Evolutionary conservation across 1,140 invertebrate species (phyloP), one percentile per base, ranked within the genome.

Genomic region (Frieseomelitta varia): DNA sequence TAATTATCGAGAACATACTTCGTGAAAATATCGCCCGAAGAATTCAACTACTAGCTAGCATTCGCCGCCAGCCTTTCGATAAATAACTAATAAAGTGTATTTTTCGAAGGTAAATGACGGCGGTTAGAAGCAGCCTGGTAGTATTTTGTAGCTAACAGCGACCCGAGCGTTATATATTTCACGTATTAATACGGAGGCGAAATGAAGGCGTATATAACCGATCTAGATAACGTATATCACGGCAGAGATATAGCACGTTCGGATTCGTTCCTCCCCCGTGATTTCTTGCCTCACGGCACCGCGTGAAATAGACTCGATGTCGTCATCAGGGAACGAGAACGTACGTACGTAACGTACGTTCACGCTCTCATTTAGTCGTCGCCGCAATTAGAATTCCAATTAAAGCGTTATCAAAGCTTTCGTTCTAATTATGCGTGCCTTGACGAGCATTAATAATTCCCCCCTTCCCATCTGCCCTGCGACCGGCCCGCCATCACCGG

Each of bases 371-470:
- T 90, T 89, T 85, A 75, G 79, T 67, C 76, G 76, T 71, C 77
- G 39, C 63, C 80, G 85, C 88, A 90, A 90, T 89, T 85, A 89
- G 82, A 47, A 83, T 79, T 87, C 88, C 88, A 90, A 89, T 89
- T 87, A 89, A 87, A 87, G 79, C 82, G 82, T 85, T 89, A 85
- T 89, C 88, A 85, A 83, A 82, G 79, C 79, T 85, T 81, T 83
- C 88, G 68, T 87, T 78, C 68, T 77, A 82, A 85, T 81, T 77
- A 80, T 74, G 74, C 68, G 82, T 34, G 53, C 30, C 65, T 58
- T 73, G 77, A 82, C 68, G 72, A 58, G 27, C 76, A 85, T 90
- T 89, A 89, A 90, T 90, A 89, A 90, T 85, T 47, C 39, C 39
- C 39, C 39, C 39, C 39, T 39, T 8, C 39, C 6, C 4, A 2